Evolutionary conservation across 2,113 vertebrate genomes (phyloP).

Genomic region (Pteruthius melanotis): DNA sequence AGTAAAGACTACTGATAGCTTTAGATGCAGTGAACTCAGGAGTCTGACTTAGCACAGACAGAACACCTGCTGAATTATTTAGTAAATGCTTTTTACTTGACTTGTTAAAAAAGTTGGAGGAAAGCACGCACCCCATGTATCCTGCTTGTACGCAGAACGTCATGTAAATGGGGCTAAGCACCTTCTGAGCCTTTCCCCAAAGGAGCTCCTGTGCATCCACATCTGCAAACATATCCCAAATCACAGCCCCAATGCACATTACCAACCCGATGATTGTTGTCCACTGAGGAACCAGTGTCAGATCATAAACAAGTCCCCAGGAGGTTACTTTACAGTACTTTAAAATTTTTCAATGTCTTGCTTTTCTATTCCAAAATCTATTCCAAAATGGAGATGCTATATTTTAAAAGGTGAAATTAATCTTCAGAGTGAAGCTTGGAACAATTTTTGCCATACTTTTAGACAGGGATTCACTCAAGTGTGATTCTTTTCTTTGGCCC

Average conservation of each 20-base stretch:
- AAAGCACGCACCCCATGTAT: not conserved
- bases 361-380: not conserved
- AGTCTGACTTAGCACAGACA: not conserved
- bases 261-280: fast-evolving
- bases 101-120: not conserved
- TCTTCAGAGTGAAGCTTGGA: not conserved
- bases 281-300: not conserved
- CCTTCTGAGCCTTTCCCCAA: not conserved
- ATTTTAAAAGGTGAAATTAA: not conserved
- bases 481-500: not conserved
- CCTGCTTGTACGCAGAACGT: not conserved
- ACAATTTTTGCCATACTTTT: not conserved
- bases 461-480: not conserved
- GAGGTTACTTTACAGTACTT: not conserved
- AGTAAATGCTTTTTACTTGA: not conserved
- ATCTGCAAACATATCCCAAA: not conserved
- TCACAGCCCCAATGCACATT: not conserved
- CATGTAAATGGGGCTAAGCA: not conserved
- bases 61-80: not conserved
- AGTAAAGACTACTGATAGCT: not conserved
- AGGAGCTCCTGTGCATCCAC: not conserved
- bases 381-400: not conserved
- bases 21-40: not conserved
- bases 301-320: not conserved
- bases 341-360: not conserved